A percentile compares a stretch with the other conserved stretches of the same genome.
These are phyloP conservation scores for Atlantisia rogersi DNA, from an alignment of 2,113 vertebrate genomes.

Conservation along the genomic window DNA sequence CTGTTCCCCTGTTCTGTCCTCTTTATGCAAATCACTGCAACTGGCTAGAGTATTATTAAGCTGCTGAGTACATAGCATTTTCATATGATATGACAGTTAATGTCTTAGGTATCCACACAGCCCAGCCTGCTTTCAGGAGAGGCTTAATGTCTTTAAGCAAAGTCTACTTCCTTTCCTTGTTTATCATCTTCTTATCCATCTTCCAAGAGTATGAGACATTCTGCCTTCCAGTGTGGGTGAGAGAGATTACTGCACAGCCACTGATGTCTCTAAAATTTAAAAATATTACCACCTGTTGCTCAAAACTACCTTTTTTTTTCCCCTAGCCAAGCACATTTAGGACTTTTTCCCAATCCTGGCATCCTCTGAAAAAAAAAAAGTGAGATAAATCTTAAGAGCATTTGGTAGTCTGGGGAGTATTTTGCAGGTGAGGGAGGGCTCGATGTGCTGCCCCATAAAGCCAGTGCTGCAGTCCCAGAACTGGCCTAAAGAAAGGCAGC, in stretches of 20 bases:
- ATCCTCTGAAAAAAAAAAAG: not conserved
- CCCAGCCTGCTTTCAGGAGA: not conserved
- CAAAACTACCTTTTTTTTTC: not conserved
- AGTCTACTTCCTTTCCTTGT: constrained; percentile 25
- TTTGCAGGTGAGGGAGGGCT: not conserved
- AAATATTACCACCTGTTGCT: not conserved
- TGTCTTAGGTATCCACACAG: not conserved
- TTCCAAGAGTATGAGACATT: not conserved
- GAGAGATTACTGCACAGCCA: not conserved
- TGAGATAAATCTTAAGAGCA: not conserved
- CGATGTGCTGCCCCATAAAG: not conserved
- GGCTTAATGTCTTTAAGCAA: not conserved
- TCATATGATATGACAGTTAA: constrained; percentile 24
- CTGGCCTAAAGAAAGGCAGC: not conserved
- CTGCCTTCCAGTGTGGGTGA: not conserved
- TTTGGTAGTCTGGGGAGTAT: not conserved
- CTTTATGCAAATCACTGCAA: not conserved
- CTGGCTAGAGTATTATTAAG: not conserved
- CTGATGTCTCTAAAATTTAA: not conserved
- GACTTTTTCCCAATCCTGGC: not conserved
- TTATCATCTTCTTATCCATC: not conserved
- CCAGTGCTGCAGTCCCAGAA: not conserved
- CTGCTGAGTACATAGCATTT: constrained; percentile 22
- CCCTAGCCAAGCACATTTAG: not conserved
- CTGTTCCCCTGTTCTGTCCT: not conserved